Conservation (phyloP, 2,113 vertebrate genomes). For the Periophthalmodon schlosseri region DNA sequence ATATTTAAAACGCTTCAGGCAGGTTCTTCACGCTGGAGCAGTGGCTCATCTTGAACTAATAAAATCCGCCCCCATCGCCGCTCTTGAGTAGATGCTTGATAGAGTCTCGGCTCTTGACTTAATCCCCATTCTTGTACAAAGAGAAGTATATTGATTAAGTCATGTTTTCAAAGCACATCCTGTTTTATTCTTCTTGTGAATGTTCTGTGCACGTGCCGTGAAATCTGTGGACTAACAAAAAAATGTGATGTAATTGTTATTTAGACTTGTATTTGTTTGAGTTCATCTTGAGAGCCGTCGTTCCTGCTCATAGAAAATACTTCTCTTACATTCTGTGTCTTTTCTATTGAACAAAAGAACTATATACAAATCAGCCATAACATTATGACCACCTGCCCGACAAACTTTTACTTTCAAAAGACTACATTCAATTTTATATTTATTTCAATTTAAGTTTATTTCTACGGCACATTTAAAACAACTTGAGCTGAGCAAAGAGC, state of each 20-base stretch:
- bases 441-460: too few species aligned
- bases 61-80: conserved; percentile 6
- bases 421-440: too few species aligned
- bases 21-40: neutral
- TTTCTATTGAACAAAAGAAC: neutral
- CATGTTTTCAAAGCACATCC: conserved; percentile 13
- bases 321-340: neutral
- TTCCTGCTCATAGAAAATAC: neutral
- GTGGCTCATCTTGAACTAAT: neutral
- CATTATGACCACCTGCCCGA: neutral
- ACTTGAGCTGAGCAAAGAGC: too few species aligned
- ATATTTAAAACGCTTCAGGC: neutral
- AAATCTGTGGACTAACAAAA: conserved; percentile 1
- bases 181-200: neutral
- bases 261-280: neutral
- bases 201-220: neutral
- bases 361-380: neutral
- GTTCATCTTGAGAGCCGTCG: neutral
- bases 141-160: conserved; percentile 3
- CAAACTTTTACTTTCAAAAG: neutral
- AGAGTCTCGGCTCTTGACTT: neutral
- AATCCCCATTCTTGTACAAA: conserved; percentile 6
- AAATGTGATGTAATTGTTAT: neutral
- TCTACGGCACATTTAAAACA: too few species aligned
- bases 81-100: neutral